Evolutionary conservation across 37 sponge, comb jelly and placozoan genomes (phyloP).

Genomic region (Eunapius fragilis): DNA sequence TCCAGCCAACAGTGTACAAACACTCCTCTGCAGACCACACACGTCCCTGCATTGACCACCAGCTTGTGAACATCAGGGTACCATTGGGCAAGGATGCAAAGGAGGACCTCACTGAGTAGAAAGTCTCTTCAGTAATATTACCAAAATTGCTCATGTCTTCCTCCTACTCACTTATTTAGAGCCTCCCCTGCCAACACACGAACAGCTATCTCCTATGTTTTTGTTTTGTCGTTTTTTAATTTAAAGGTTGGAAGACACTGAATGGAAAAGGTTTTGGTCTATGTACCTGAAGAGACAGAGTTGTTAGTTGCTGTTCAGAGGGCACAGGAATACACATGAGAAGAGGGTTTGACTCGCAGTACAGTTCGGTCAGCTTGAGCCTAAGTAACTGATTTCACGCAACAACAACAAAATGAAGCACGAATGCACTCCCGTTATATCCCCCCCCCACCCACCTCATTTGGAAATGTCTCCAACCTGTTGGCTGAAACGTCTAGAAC

Average conservation of each 20-base stretch:
- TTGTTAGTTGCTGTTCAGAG: constrained; percentile 44
- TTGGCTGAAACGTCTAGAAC: constrained; percentile 70
- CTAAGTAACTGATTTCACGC: background rate
- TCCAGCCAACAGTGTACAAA: constrained; percentile 71
- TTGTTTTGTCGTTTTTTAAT: background rate
- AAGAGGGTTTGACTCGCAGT: constrained; percentile 69
- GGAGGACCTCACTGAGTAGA: constrained; percentile 1
- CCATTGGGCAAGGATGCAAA: background rate
- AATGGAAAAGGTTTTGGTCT: too few relatives aligned
- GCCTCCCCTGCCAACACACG: constrained; percentile 28
- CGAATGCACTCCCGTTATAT: background rate
- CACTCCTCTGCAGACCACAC: constrained; percentile 63
- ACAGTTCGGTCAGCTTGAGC: constrained; percentile 45
- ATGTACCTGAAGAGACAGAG: constrained; percentile 16
- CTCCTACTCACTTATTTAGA: constrained; percentile 9
- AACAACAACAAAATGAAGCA: constrained; percentile 8
- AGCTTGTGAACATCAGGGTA: constrained; percentile 8
- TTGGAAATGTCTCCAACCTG: constrained; percentile 51
- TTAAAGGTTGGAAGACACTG: background rate
- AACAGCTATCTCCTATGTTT: constrained; percentile 26
- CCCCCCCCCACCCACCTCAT: constrained; percentile 16
- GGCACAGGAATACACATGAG: constrained; percentile 67
- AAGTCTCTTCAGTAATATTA: background rate
- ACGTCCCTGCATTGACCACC: constrained; percentile 42
- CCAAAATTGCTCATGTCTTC: background rate